Evolutionary conservation across 1,140 invertebrate species (phyloP).

Genomic region (fruit fly (Drosophila melanogaster)): DNA sequence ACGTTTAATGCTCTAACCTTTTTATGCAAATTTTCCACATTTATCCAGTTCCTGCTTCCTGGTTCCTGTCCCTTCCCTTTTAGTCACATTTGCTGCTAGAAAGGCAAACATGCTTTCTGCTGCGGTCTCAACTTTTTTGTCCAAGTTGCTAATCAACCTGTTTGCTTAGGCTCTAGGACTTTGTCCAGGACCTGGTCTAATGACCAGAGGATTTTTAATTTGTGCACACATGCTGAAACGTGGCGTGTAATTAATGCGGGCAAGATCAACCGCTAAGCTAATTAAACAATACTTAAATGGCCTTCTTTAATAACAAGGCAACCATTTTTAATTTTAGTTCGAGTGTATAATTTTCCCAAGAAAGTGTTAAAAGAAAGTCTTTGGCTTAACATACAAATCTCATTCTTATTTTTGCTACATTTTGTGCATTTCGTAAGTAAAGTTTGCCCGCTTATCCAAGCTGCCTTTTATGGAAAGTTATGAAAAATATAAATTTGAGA

Average conservation of each 20-base stretch:
- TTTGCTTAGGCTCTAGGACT: conserved; percentile 60
- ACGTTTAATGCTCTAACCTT: conserved; percentile 72
- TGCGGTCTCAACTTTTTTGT: conserved; percentile 29
- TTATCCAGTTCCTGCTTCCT: conserved; percentile 5
- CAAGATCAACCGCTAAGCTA: conserved; percentile 2
- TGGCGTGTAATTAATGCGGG: conserved; percentile 28
- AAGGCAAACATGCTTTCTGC: conserved; percentile 58
- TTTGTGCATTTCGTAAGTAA: conserved; percentile 53
- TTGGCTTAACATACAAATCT: conserved; percentile 4
- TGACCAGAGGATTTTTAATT: conserved; percentile 59
- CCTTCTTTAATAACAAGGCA: neutral
- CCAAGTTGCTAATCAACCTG: conserved; percentile 69
- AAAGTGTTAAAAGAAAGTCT: neutral
- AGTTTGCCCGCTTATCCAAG: conserved; percentile 5
- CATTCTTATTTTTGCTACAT: conserved; percentile 8
- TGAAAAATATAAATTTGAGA: conserved; percentile 62
- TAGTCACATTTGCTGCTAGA: conserved; percentile 67
- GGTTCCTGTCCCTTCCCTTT: conserved; percentile 2
- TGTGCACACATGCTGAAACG: conserved; percentile 31
- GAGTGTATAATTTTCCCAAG: neutral
- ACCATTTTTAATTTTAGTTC: neutral
- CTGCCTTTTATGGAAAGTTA: conserved; percentile 38
- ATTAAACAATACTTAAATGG: conserved; percentile 35
- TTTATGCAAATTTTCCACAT: conserved; percentile 72
- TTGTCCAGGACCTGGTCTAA: conserved; percentile 23